A percentile compares a stretch with the other conserved stretches of the same genome.
Conservation (phyloP, 92 coral and sea anemone species). For the Actinernus sp. region DNA sequence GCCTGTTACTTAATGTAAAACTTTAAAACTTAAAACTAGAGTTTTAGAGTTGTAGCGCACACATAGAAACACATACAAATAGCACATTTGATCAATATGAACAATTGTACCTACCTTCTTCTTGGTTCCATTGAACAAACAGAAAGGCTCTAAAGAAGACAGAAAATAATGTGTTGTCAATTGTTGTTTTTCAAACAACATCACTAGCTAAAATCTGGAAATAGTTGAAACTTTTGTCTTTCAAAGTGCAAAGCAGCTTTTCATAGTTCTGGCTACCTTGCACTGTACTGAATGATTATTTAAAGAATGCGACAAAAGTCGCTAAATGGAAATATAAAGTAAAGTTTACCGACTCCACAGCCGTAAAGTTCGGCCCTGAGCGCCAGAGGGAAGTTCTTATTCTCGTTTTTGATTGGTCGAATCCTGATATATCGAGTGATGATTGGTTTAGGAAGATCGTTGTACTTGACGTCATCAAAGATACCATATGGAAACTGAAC, state of each 20-base stretch:
- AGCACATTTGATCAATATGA: neutral
- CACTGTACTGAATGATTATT: too few species aligned
- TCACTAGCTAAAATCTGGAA: too few species aligned
- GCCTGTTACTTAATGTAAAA: too few species aligned
- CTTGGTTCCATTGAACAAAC: conserved; percentile 54
- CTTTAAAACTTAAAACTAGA: too few species aligned
- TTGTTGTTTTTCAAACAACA: too few species aligned
- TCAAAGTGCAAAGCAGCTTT: too few species aligned
- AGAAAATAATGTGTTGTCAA: neutral
- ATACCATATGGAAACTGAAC: conserved; percentile 18
- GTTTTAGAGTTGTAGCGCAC: too few species aligned
- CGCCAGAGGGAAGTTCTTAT: conserved; percentile 21
- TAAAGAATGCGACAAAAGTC: too few species aligned
- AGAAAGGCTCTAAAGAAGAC: conserved; percentile 41
- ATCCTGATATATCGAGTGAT: conserved; percentile 50
- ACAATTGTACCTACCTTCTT: conserved; percentile 39
- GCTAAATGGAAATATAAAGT: neutral
- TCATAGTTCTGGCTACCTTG: too few species aligned
- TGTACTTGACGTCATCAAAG: conserved; percentile 29
- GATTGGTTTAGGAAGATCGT: conserved; percentile 49
- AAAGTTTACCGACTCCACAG: conserved; percentile 54
- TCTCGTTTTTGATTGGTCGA: conserved; percentile 34
- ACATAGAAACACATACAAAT: too few species aligned
- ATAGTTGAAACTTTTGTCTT: too few species aligned
- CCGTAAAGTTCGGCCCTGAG: conserved; percentile 68